Base-by-base conservation (phyloP, 2,113 vertebrate species). In the Poicephalus gulielmi region DNA sequence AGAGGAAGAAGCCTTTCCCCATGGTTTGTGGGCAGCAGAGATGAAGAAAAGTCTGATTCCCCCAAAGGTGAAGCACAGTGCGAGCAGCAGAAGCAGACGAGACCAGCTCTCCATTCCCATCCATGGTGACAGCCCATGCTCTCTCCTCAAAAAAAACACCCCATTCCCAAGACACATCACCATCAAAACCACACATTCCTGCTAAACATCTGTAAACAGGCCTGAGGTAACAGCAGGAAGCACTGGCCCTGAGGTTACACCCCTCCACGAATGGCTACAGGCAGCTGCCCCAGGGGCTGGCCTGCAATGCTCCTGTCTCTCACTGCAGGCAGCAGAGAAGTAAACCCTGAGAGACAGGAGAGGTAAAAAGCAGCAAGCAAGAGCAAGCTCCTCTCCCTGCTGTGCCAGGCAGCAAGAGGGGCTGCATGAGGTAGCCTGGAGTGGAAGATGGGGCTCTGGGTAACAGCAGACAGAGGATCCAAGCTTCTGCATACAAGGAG, bases 41-140 rank as follows among this genome's bases (percentile, higher is more conserved):
- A 60, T 13, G 3, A 83, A 64, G 50, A 23, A 9, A 80, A 59
- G 31, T 7, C 33, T 44, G 35, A 5, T 7, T 66, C 5, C 3
- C 46, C 17, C 31, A 24, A 46, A 70, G 43, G 8, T 24, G 44
- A 90, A 75, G 68, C 24, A 81, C 43, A 33, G 10, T 3, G 0
- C 8, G 50, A 62, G 24, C 41, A 81, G 49, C 17, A 39, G 39
- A 52, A 4, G 3, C 5, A 6, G 53, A 62, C 0, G 22, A 62
- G n/a, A 37, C 3, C 41, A 87, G 46, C 9, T 27, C 22, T 31
- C 46, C 66, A 33, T 35, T 16, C 13, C 27, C 0, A 0, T 33
- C n/a, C 20, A 31, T 18, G 12, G 25, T 7, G 33, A 63, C 0
- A 6, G 39, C 12, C 24, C 50, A 35, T 1, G 3, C 5, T 35